Evolutionary conservation across 1,140 invertebrate species (phyloP), one percentile per base, ranked within the genome.

Genomic region (Phortica variegata): DNA sequence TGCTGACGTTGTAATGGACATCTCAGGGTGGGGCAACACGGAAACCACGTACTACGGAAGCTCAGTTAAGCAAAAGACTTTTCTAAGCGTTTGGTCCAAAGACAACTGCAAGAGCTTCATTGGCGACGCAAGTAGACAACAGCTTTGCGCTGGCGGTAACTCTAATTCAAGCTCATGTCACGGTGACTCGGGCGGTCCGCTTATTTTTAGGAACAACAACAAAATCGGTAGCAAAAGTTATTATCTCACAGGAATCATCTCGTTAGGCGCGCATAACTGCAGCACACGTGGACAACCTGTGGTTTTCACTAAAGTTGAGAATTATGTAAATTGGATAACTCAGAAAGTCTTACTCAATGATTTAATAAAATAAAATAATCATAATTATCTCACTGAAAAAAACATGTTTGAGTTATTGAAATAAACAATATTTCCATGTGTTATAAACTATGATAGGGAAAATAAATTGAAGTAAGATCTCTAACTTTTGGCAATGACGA

Each of bases 21-120:
- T 65, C 5, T 51, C 57, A 0, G 61, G 60, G 0, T 65, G 61
- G 61, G 60, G 61, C 3, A 54, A 53, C 2, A 63, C 61, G 6
- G 52, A 36, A 17, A n/a, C 44, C 3, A 10, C 6, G 8, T 34
- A 23, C 3, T 21, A 19, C 1, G 43, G 46, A 2, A 65, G 49
- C 38, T 41, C 54, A 6, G 26, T 62, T 2, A 63, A 63, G 34
- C n/a, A 49, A 18, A 63, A 43, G 33, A 51, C 60, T 0, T 3
- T 12, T 1, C 43, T 62, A 0, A 32, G 33, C 2, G 47, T 33
- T 2, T 12, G 52, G 37, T 45, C 61, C 17, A 20, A 3, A 9
- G 17, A 36, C 0, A 32, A 17, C 10, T 63, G 61, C 6, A 29
- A 16, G 4, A 15, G 31, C 8, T 21, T 40, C 1, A 49, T 49